Evolutionary conservation across 2,797 vertebrate genomes (phyloP).

Genomic region (Gymnothorax reevesii): DNA sequence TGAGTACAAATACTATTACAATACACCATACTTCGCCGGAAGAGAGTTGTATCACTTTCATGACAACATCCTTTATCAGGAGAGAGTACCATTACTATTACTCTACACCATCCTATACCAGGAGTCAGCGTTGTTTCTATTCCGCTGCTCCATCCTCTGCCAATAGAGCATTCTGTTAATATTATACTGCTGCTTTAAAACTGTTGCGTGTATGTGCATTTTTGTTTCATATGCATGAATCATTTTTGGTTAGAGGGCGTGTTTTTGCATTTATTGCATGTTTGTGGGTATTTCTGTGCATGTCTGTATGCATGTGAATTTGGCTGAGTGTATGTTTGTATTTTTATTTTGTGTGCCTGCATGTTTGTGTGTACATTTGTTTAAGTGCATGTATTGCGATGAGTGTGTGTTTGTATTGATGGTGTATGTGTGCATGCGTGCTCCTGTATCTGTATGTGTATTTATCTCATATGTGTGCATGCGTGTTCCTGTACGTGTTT

Average conservation of each 20-base stretch:
- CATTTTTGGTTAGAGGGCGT: too few relatives aligned
- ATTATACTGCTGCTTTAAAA: background rate
- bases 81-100: constrained; percentile 64
- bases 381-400: background rate
- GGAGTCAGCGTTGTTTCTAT: background rate
- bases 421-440: background rate
- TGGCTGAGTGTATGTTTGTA: too few relatives aligned
- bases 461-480: background rate
- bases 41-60: constrained; percentile 47
- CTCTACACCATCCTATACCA: background rate
- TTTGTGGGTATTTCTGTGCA: too few relatives aligned
- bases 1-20: constrained; percentile 54
- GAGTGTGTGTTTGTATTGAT: background rate
- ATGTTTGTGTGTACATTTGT: background rate
- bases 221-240: too few relatives aligned
- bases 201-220: too few relatives aligned
- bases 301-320: too few relatives aligned
- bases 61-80: constrained; percentile 81
- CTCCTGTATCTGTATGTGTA: background rate
- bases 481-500: background rate
- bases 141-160: background rate
- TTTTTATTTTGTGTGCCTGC: too few relatives aligned
- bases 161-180: background rate
- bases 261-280: too few relatives aligned
- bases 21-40: too few relatives aligned